Evolutionary conservation across 2,797 vertebrate genomes (phyloP).

Genomic region (Spinibarbus caldwelli): DNA sequence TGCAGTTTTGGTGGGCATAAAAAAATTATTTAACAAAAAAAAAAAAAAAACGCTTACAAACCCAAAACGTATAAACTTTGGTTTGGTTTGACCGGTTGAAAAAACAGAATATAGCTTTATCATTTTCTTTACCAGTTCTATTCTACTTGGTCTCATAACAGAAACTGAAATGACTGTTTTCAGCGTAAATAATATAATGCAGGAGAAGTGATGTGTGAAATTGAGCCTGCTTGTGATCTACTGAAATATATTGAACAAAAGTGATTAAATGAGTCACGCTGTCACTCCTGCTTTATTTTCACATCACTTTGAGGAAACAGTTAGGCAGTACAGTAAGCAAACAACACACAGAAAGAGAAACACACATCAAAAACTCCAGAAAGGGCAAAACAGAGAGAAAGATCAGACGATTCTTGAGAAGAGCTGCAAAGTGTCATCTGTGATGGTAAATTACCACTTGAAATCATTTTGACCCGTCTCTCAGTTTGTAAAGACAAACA

Average conservation of each 20-base stretch:
- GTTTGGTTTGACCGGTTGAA: no score
- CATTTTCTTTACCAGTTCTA: background rate
- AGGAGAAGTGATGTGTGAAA: background rate
- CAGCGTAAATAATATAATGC: background rate
- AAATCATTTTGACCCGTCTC: background rate
- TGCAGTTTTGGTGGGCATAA: background rate
- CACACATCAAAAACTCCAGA: no score
- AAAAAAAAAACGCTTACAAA: background rate
- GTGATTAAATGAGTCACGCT: no score
- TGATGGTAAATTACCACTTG: background rate
- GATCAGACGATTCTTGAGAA: background rate
- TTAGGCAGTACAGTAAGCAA: no score
- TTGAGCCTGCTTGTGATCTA: no score
- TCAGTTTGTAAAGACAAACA: background rate
- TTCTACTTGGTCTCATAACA: background rate
- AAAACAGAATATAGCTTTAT: background rate
- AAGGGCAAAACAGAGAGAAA: no score
- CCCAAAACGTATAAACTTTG: background rate
- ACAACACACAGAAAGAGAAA: no score
- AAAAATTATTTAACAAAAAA: background rate
- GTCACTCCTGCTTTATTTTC: no score
- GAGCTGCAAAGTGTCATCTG: background rate
- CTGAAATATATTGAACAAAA: no score
- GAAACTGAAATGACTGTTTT: background rate
- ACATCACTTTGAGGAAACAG: no score